Evolutionary conservation across 2,113 vertebrate species (phyloP).

Genomic region (Syngnathoides biaculeatus): DNA sequence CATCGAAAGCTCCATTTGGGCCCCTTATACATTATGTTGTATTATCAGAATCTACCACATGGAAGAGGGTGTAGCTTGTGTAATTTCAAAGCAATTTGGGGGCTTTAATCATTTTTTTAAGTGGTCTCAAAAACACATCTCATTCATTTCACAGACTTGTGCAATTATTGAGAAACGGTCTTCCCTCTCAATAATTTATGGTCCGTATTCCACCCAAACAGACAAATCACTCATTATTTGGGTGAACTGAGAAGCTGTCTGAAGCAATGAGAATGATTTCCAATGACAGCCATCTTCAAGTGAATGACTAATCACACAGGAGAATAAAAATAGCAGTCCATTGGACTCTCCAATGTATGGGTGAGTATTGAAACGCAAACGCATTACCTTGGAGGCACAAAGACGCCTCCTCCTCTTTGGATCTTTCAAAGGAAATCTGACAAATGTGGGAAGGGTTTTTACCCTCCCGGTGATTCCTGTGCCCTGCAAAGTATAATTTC

Average conservation of each 20-base stretch:
- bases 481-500: conserved; percentile 46
- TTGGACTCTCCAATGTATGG: conserved; percentile 34
- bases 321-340: conserved; percentile 61
- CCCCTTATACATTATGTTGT: background rate
- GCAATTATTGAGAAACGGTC: conserved; percentile 62
- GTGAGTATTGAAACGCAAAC: conserved; percentile 48
- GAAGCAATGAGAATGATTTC: conserved; percentile 67
- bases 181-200: conserved; percentile 60
- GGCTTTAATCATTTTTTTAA: conserved; percentile 46
- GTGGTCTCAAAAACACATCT: conserved; percentile 46
- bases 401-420: conserved; percentile 42
- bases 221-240: conserved; percentile 59
- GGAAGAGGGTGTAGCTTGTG: conserved; percentile 1
- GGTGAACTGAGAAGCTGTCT: conserved; percentile 60
- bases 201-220: conserved; percentile 35
- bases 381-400: conserved; percentile 36
- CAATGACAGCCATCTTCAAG: conserved; percentile 65
- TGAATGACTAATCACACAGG: conserved; percentile 63
- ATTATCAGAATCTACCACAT: background rate
- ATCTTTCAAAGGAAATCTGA: conserved; percentile 33
- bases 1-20: conserved; percentile 16
- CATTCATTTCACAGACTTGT: conserved; percentile 49
- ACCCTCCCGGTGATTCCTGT: conserved; percentile 41
- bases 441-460: conserved; percentile 36
- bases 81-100: conserved; percentile 42